phyloP scores from a whole-genome alignment of 1,140 invertebrate species.

The Anthonomus grandis region DNA sequence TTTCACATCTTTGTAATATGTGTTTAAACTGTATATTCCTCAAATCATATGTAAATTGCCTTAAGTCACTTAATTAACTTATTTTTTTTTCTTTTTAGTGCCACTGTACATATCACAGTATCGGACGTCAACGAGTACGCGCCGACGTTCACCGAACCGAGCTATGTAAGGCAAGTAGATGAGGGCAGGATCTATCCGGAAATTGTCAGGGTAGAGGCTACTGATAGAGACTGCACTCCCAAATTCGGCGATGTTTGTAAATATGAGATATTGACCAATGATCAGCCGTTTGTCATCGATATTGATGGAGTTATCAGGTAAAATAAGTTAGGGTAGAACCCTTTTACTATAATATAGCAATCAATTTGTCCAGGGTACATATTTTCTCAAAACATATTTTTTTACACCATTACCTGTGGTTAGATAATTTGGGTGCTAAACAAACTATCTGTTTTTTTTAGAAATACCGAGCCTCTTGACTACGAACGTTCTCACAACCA shows the following conservation, averaged over 20 bases:
- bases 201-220: slow-evolving; percentile 85
- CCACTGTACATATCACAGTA: slow-evolving; percentile 91
- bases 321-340: too few relatives aligned
- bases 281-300: slow-evolving; percentile 90
- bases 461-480: slow-evolving; percentile 85
- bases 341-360: too few relatives aligned
- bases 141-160: slow-evolving; percentile 83
- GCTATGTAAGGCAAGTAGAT: slow-evolving; percentile 85
- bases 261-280: slow-evolving; percentile 87
- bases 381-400: too few relatives aligned
- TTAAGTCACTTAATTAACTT: too few relatives aligned
- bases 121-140: slow-evolving; percentile 93
- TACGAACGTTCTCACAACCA: slow-evolving; percentile 92
- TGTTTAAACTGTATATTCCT: too few relatives aligned
- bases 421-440: too few relatives aligned
- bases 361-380: too few relatives aligned
- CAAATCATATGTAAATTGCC: too few relatives aligned
- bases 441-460: background rate
- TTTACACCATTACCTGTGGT: too few relatives aligned
- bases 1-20: too few relatives aligned
- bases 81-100: slow-evolving; percentile 60
- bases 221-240: slow-evolving; percentile 87
- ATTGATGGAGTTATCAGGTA: slow-evolving; percentile 86
- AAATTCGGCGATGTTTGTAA: slow-evolving; percentile 93
- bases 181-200: slow-evolving; percentile 88